Conservation (phyloP, 1,140 invertebrate genomes). For the Oreohelix idahoensis region DNA sequence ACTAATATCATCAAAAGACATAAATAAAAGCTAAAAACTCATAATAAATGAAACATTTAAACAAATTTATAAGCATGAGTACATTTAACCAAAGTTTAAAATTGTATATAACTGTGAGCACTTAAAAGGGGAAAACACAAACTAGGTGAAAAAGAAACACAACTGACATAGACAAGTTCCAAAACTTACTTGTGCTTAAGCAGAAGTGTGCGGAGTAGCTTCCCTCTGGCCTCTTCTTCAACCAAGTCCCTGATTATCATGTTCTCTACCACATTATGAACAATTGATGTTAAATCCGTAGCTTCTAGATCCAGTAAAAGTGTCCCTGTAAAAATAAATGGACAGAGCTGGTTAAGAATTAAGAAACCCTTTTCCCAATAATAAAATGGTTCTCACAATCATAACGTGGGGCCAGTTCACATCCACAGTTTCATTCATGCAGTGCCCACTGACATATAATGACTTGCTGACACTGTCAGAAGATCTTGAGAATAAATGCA, state of each 20-base stretch:
- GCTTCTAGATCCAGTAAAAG: slow-evolving; percentile 92
- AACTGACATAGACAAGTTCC: slow-evolving; percentile 19
- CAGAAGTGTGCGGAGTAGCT: slow-evolving; percentile 87
- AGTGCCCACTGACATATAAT: no score
- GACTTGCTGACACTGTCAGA: no score
- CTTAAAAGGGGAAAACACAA: no score
- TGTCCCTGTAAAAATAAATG: slow-evolving; percentile 77
- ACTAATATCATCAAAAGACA: no score
- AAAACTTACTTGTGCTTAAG: slow-evolving; percentile 80
- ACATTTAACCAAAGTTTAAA: not conserved
- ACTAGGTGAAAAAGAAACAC: not conserved
- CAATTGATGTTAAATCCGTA: slow-evolving; percentile 87
- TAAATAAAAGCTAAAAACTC: not conserved
- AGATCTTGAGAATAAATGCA: no score
- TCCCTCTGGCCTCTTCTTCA: slow-evolving; percentile 81
- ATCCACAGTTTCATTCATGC: no score
- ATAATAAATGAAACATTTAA: not conserved
- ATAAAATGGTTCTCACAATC: no score
- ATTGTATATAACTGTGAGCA: not conserved
- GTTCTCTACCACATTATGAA: slow-evolving; percentile 89
- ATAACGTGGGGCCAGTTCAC: no score
- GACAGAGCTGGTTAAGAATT: no score
- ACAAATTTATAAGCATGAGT: not conserved
- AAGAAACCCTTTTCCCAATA: no score
- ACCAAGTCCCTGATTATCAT: slow-evolving; percentile 91